Conservation (phyloP, 1,140 invertebrate species). For the Heliconius nattereri region DNA sequence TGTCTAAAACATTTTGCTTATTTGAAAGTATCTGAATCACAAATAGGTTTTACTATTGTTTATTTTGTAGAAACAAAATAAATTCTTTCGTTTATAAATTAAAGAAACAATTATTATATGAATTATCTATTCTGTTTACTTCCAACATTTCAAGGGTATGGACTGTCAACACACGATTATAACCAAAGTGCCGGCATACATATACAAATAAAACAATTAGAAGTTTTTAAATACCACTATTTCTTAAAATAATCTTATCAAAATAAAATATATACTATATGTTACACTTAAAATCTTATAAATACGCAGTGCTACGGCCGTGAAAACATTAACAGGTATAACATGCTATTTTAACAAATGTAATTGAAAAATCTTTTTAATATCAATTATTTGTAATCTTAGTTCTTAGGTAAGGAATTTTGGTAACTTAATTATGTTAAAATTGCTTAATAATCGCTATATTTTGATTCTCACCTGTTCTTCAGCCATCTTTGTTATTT, state of each 20-base stretch:
- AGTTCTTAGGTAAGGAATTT: neutral
- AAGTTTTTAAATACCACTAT: neutral
- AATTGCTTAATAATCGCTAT: conserved; percentile 59
- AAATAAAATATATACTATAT: conserved; percentile 14
- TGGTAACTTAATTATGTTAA: conserved; percentile 58
- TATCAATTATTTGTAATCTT: neutral
- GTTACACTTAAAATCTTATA: conserved; percentile 20
- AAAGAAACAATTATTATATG: neutral
- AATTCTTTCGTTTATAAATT: neutral
- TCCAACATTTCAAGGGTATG: conserved; percentile 53
- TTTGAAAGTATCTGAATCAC: neutral
- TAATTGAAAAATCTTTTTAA: neutral
- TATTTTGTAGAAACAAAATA: neutral
- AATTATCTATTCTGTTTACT: conserved; percentile 15
- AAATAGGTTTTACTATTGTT: neutral
- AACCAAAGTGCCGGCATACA: conserved; percentile 66
- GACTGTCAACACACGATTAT: conserved; percentile 53
- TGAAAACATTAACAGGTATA: conserved; percentile 28
- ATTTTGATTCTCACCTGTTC: conserved; percentile 79
- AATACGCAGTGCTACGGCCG: conserved; percentile 32
- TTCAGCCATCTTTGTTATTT: conserved; percentile 80
- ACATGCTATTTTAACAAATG: neutral
- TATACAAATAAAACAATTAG: neutral
- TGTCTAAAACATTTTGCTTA: neutral
- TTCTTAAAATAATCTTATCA: neutral